Conservation (phyloP, 2,888 invertebrate genomes). For the Melieria crassipennis region DNA sequence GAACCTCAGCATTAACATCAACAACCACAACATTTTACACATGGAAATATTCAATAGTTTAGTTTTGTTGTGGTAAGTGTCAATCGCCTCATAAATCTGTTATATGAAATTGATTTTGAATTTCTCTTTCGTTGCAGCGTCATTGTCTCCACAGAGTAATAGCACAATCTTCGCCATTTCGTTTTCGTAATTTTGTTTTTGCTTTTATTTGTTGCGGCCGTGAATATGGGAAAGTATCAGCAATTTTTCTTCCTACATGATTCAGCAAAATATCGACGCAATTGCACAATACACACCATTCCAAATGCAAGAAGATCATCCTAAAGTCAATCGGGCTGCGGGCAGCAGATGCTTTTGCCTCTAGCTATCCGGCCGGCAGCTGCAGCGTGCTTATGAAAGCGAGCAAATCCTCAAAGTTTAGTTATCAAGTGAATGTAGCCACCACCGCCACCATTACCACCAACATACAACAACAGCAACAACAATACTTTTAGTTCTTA, state of each 20-base stretch:
- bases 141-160: too few relatives aligned
- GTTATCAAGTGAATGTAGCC: too few relatives aligned
- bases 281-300: background rate
- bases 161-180: too few relatives aligned
- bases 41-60: constrained; percentile 35
- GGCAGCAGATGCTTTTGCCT: too few relatives aligned
- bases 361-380: background rate
- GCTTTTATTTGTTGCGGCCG: too few relatives aligned
- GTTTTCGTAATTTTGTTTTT: too few relatives aligned
- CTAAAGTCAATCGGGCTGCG: background rate
- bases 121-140: too few relatives aligned
- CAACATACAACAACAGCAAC: background rate
- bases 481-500: constrained; percentile 5
- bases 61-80: constrained; percentile 46
- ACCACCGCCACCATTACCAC: background rate
- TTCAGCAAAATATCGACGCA: constrained; percentile 16
- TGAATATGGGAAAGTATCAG: too few relatives aligned
- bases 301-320: background rate
- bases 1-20: constrained; percentile 43
- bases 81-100: too few relatives aligned
- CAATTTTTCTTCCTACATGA: background rate
- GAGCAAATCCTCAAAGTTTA: too few relatives aligned
- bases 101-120: too few relatives aligned
- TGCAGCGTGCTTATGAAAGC: background rate
- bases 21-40: constrained; percentile 43